Evolutionary conservation across 2,113 vertebrate species (phyloP).

Genomic region (Garra rufa): DNA sequence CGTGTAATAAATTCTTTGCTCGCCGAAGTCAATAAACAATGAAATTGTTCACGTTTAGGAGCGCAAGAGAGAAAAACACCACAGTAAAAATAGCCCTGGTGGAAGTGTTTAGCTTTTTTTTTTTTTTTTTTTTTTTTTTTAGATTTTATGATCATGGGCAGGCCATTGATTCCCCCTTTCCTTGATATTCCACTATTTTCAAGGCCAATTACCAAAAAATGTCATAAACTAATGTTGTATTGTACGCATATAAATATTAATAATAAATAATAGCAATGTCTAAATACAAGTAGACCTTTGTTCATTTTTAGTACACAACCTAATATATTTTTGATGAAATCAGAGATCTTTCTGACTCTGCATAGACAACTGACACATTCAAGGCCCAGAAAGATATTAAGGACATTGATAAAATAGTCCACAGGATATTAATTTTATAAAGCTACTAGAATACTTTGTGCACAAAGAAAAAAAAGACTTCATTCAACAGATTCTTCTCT

Average conservation of each 20-base stretch:
- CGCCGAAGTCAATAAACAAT: conserved; percentile 48
- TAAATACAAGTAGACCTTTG: too few relatives aligned
- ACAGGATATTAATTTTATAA: too few relatives aligned
- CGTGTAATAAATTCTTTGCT: conserved; percentile 33
- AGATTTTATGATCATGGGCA: neutral
- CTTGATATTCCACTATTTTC: conserved; percentile 11
- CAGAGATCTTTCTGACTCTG: too few relatives aligned
- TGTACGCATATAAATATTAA: neutral
- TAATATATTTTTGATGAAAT: too few relatives aligned
- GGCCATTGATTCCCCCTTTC: neutral
- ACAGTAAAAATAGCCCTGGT: conserved; percentile 47
- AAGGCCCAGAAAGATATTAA: too few relatives aligned
- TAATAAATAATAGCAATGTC: neutral
- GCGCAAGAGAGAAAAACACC: conserved; percentile 47
- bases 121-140: neutral
- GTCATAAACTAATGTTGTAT: neutral
- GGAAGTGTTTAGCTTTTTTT: conserved; percentile 39
- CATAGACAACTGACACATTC: too few relatives aligned
- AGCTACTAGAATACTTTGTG: too few relatives aligned
- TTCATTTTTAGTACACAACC: too few relatives aligned
- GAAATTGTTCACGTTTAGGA: conserved; percentile 40
- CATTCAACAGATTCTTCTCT: too few relatives aligned
- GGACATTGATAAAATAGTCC: too few relatives aligned
- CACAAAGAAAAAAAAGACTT: too few relatives aligned
- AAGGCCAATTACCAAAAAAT: neutral